Conservation (phyloP, 2,888 invertebrate species). For the Iphiclides podalirius region DNA sequence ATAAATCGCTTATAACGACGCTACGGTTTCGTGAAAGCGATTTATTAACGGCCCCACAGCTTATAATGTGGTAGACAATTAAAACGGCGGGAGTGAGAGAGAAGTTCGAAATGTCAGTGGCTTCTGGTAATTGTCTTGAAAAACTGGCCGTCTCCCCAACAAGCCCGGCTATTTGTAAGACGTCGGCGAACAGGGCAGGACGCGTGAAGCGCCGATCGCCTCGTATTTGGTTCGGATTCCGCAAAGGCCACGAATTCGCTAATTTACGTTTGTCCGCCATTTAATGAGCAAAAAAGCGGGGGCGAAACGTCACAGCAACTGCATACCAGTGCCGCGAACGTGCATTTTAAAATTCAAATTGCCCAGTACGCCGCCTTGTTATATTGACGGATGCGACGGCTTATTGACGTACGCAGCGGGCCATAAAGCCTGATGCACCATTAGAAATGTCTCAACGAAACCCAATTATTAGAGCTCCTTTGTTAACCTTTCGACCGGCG, state of each 20-base stretch:
- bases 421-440: not conserved
- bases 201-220: constrained; percentile 22
- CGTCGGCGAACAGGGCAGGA: constrained; percentile 21
- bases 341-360: constrained; percentile 1
- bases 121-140: constrained; percentile 23
- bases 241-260: not conserved
- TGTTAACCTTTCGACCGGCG: not conserved
- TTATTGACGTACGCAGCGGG: not conserved
- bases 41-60: not conserved
- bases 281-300: not conserved
- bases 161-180: constrained; percentile 18
- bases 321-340: not conserved
- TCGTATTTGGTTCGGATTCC: constrained; percentile 15
- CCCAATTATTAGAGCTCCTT: not conserved
- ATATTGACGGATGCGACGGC: not conserved
- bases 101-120: constrained; percentile 23
- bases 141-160: constrained; percentile 23
- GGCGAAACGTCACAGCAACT: not conserved
- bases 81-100: constrained; percentile 3
- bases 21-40: not conserved
- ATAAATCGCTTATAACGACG: not conserved
- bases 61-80: not conserved
- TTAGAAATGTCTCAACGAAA: not conserved
- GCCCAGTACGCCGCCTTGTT: not conserved
- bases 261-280: not conserved